These are phyloP conservation scores for Caerostris extrusa DNA, from an alignment of 1,140 invertebrate genomes.

Conservation along the genomic window DNA sequence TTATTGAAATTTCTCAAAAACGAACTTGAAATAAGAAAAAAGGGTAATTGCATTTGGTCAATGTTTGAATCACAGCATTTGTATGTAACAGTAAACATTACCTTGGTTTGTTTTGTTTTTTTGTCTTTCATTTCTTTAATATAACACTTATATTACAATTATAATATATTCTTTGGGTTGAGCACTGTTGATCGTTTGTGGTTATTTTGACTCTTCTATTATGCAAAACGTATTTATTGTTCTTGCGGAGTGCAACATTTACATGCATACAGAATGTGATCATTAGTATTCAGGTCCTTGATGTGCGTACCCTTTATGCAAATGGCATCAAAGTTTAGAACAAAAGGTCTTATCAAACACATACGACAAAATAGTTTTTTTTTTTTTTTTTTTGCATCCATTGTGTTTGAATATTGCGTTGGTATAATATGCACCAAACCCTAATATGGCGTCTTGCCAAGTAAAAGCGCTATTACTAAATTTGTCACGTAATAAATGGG, in stretches of 20 bases:
- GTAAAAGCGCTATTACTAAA: constrained; percentile 12
- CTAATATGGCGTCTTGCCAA: constrained; percentile 2
- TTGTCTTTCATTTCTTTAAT: no score
- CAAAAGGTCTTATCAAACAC: constrained; percentile 19
- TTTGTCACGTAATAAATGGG: constrained; percentile 13
- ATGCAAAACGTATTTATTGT: constrained; percentile 7
- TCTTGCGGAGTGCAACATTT: background rate
- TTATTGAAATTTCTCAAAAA: no score
- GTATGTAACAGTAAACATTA: no score
- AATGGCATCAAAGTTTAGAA: background rate
- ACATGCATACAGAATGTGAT: background rate
- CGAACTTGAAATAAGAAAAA: no score
- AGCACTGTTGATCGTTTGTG: background rate
- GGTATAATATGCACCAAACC: background rate
- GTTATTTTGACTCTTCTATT: background rate
- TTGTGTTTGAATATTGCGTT: constrained; percentile 1
- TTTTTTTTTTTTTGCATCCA: background rate
- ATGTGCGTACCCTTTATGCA: background rate
- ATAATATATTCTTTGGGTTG: no score
- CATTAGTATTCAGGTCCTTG: constrained; percentile 23
- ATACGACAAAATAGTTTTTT: background rate
- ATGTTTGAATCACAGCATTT: no score
- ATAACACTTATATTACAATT: no score
- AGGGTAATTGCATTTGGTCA: no score
- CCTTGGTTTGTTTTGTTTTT: no score